Conservation (phyloP, 2,113 vertebrate genomes). For the Pomatorhinus ruficollis region DNA sequence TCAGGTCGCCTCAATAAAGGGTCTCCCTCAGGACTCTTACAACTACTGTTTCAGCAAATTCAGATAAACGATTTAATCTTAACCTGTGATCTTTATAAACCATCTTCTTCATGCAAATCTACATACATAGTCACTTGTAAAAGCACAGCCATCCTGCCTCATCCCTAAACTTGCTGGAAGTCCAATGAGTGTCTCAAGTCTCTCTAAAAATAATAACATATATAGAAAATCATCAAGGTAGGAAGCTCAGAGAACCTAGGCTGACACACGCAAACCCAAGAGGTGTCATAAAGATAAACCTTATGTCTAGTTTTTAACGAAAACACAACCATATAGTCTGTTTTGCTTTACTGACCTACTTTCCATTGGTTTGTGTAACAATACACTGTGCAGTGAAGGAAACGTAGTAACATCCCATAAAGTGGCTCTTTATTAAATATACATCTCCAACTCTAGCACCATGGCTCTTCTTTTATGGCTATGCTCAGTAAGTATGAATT, state of each 20-base stretch:
- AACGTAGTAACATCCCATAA: not conserved
- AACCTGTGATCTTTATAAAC: fast-evolving
- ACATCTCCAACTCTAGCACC: not conserved
- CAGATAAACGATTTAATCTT: not conserved
- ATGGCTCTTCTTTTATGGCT: not conserved
- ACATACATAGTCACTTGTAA: fast-evolving
- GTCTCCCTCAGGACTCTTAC: not conserved
- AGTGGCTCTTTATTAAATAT: not conserved
- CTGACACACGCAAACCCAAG: not conserved
- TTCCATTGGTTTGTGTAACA: constrained; percentile 30
- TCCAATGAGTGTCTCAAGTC: not conserved
- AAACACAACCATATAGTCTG: not conserved
- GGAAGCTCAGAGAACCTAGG: not conserved
- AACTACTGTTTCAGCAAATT: not conserved
- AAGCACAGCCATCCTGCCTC: not conserved
- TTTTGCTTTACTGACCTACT: constrained; percentile 34
- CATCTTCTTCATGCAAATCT: not conserved
- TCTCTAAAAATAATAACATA: not conserved
- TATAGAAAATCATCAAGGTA: not conserved
- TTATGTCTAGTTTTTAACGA: not conserved
- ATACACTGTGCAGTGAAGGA: not conserved
- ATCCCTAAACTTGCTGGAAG: not conserved
- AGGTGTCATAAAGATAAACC: not conserved
- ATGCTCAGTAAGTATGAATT: fast-evolving
- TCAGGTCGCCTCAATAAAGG: fast-evolving